Conservation (phyloP, 2,797 vertebrate species). For the Hypotaenidia okinawae region DNA sequence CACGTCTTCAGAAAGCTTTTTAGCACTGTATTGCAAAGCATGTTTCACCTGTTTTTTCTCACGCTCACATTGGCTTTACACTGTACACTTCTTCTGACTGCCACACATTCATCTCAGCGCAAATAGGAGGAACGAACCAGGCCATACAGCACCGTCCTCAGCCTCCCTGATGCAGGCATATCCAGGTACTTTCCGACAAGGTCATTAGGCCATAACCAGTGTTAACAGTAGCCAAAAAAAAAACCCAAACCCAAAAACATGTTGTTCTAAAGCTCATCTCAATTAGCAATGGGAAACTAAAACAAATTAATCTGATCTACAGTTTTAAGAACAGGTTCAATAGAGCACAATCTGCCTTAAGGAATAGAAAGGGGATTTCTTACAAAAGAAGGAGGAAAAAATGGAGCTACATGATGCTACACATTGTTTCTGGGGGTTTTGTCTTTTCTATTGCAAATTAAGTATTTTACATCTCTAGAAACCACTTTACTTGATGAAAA, state of each 20-base stretch:
- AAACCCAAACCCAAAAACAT: neutral
- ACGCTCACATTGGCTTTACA: neutral
- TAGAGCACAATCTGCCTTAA: neutral
- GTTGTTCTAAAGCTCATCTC: neutral
- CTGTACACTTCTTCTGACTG: neutral
- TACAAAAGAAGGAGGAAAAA: neutral
- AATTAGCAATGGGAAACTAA: neutral
- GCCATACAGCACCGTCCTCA: neutral
- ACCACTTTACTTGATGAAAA: neutral
- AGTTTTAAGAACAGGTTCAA: slow-evolving; percentile 17
- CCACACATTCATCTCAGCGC: neutral
- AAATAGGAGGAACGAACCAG: neutral
- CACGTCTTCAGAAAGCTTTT: neutral
- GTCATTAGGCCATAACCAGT: neutral
- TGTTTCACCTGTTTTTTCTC: neutral
- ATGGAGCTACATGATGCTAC: neutral
- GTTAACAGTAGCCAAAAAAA: neutral
- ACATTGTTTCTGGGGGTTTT: neutral
- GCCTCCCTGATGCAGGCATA: neutral
- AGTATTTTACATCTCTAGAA: neutral
- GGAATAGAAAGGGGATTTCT: slow-evolving; percentile 1
- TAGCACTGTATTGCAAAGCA: neutral
- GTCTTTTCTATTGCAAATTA: neutral
- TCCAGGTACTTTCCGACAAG: neutral
- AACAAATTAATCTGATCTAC: neutral